Base-by-base conservation (phyloP, 2,113 vertebrate genomes). In the Leptodactylus fuscus region DNA sequence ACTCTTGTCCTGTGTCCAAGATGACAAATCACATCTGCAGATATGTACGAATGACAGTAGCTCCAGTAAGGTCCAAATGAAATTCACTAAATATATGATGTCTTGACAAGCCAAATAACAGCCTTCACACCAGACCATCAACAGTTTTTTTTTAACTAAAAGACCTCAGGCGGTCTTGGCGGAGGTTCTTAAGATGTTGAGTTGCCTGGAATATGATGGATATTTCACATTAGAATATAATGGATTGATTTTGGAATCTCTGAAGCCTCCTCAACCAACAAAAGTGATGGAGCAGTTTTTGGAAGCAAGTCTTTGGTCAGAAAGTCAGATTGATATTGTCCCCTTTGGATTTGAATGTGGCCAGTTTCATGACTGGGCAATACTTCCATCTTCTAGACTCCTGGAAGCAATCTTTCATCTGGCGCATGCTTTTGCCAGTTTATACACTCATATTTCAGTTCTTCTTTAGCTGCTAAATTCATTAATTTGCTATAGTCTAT, bases 351-450 rank as follows among this genome's bases (percentile, higher is more conserved):
- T 67, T 6, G 2, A 34, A 13, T 29, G 65, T 69, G 34, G 70
- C 22, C 38, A 73, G 38, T 13, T 15, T 46, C 70, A 73, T 73
- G 70, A 46, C 70, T 73, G 70, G 70, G 70, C 70, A 73, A 73
- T 5, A 10, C 2, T 24, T 46, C 22, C 16, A 9, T 71, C 36
- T 38, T 38, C 10, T 41, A 41, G 67, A 71, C 36, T 71, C 70
- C 13, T 73, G 38, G 20, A 41, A 44, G 29, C 10, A 44, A 46
- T 27, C 38, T 22, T 73, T 24, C 15, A 15, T 13, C 70, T 73
- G 70, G 70, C 70, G 5, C 20, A 44, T 46, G 24, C 3, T 41
- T 6, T 32, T 44, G 36, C 36, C 70, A 44, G 70, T 69, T 38
- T 5, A 67, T 67, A 67, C 29, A 15, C 62, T 67, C 65, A 38